Conservation (phyloP, 1,140 invertebrate species). For the Ostrea denselamellosa region DNA sequence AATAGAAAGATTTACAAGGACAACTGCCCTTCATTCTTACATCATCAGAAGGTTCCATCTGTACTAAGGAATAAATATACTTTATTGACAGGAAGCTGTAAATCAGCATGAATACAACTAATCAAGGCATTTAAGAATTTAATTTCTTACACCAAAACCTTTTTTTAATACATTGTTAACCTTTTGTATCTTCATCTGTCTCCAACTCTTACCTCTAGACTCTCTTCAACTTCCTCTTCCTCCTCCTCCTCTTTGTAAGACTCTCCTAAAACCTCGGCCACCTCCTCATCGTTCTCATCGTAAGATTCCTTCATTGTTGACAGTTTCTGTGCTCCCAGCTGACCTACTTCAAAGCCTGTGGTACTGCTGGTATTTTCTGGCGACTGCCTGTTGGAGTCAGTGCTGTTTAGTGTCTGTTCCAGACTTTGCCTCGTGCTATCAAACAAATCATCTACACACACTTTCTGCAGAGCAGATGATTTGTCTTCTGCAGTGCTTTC, state of each 20-base stretch:
- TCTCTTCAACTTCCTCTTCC: slow-evolving; percentile 6
- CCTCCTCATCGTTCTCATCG: slow-evolving; percentile 76
- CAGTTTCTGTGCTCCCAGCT: slow-evolving; percentile 80
- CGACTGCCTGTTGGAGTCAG: slow-evolving; percentile 51
- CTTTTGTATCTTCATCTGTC: neutral
- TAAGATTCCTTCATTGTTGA: slow-evolving; percentile 60
- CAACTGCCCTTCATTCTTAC: too few relatives aligned
- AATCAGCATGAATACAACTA: too few relatives aligned
- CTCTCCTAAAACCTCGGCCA: slow-evolving; percentile 72
- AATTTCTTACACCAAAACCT: neutral
- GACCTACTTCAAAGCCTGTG: slow-evolving; percentile 91
- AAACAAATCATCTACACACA: slow-evolving; percentile 57
- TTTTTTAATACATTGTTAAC: neutral
- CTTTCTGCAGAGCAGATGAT: slow-evolving; percentile 44
- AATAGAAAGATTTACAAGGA: too few relatives aligned
- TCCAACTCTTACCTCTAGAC: neutral
- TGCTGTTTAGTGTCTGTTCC: slow-evolving; percentile 65
- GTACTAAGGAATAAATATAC: too few relatives aligned
- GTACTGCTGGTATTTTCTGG: slow-evolving; percentile 72
- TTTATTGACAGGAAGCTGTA: too few relatives aligned
- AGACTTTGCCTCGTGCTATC: slow-evolving; percentile 51
- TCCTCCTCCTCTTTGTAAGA: slow-evolving; percentile 56
- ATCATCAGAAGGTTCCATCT: too few relatives aligned
- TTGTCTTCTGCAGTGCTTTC: neutral
- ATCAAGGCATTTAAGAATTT: too few relatives aligned